Base-by-base conservation (phyloP, 1,140 invertebrate species). In the Calycopis cecrops region DNA sequence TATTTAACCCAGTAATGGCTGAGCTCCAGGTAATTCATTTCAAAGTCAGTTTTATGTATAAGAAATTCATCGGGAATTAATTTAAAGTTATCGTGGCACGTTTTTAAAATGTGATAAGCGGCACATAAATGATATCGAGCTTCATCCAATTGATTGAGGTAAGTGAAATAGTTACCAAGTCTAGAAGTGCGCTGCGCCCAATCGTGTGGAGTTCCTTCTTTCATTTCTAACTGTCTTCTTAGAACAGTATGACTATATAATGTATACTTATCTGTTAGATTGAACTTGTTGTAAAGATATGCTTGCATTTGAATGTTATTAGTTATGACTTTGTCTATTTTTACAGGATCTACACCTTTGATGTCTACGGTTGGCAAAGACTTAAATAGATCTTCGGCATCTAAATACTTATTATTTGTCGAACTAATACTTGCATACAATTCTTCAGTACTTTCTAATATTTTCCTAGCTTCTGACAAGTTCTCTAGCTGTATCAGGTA, bases 1-100 rank as follows among this genome's bases (percentile, higher is more conserved):
- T 92, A 93, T 69, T 92, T 93, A 1, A 90, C 88, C 91, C 91
- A 92, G 65, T 90, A 90, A 53, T 90, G 87, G 16, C 89, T 88
- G 9, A 93, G 73, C 71, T 93, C 91, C 14, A 92, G 88, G 62
- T 88, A 90, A 54, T 87, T 83, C 61, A 89, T 86, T 48, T 87
- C 76, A 14, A 90, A 79, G 42, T 88, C 87, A 50, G 90, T 74
- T 66, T 86, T 87, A 71, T 88, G 69, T 10, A 71, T 52, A 28
- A 77, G 67, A 55, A 85, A 81, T 55, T 84, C 79, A 62, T 76
- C 74, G 2, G 80, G 79, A 44, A 80, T 73, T 3, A 83, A 63
- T 57, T 87, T 88, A 49, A 82, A 79, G 49, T 83, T 80, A 35
- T 87, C 80, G 60, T 90, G 87, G 51, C 87, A 85, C 9, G 85